phyloP scores from a whole-genome alignment of 2,888 invertebrate species.

The Vannuccia rotundouncinata region DNA sequence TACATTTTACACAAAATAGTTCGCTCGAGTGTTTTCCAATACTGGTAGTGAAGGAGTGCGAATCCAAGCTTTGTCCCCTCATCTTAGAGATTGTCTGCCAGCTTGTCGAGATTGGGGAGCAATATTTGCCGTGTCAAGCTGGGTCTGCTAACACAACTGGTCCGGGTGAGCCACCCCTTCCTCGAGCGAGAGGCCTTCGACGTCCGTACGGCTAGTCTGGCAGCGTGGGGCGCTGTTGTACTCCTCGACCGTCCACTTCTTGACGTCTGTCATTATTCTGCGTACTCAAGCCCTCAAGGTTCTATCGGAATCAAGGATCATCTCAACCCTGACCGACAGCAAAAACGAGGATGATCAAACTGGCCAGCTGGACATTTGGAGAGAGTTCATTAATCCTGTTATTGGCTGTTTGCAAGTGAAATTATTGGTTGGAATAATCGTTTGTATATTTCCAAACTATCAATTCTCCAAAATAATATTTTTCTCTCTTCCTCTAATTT shows the following conservation, averaged over 20 bases:
- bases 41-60: no score
- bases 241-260: constrained; percentile 53
- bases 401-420: constrained; percentile 1
- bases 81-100: constrained; percentile 16
- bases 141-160: constrained; percentile 68
- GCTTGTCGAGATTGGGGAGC: not conserved
- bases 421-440: no score
- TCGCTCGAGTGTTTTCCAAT: no score
- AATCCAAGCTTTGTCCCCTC: not conserved
- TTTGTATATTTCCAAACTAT: no score
- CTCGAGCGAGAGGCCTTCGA: constrained; percentile 49
- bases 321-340: not conserved
- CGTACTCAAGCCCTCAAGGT: constrained; percentile 22
- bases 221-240: constrained; percentile 54
- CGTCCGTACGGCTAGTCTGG: constrained; percentile 48
- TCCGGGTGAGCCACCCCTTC: constrained; percentile 66
- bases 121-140: constrained; percentile 59
- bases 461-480: no score
- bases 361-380: not conserved
- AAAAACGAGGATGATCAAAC: not conserved
- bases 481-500: no score
- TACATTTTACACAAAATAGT: no score
- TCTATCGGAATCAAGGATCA: not conserved
- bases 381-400: constrained; percentile 16
- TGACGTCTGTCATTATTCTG: constrained; percentile 46